These are phyloP conservation scores for Excalfactoria chinensis DNA, from an alignment of 2,113 vertebrate species.

Conservation along the genomic window DNA sequence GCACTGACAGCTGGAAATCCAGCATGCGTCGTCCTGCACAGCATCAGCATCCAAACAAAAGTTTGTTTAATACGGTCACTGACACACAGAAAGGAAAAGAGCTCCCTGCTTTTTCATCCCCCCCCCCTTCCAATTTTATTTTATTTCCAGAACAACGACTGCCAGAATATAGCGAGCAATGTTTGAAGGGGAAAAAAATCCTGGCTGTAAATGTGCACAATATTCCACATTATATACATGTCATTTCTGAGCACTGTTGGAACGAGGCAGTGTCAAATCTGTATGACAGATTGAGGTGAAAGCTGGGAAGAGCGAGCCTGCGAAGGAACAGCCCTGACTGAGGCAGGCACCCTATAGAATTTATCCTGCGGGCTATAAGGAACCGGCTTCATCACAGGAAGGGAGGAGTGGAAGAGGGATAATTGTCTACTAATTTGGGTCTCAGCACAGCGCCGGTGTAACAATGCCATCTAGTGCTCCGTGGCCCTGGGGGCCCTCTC, in stretches of 20 bases:
- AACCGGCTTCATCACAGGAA: conserved; percentile 72
- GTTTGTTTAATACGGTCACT: background rate
- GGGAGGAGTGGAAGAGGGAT: conserved; percentile 67
- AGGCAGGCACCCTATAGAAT: conserved; percentile 87
- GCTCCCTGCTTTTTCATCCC: background rate
- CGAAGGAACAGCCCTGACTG: conserved; percentile 87
- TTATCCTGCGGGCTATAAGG: conserved; percentile 86
- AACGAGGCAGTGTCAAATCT: conserved; percentile 98
- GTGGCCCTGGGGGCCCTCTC: background rate
- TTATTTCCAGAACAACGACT: conserved; percentile 43
- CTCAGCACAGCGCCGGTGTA: conserved; percentile 54
- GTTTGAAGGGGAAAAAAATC: conserved; percentile 75
- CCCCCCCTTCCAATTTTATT: background rate
- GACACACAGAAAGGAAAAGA: conserved; percentile 13
- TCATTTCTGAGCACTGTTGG: conserved; percentile 92
- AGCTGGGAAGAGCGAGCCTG: conserved; percentile 88
- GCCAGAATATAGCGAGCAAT: conserved; percentile 67
- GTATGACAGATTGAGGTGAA: conserved; percentile 99
- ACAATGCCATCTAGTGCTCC: conserved; percentile 84
- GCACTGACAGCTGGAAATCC: too few species aligned
- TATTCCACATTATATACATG: conserved; percentile 99
- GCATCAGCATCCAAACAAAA: conserved; percentile 29
- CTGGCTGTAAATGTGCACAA: conserved; percentile 97
- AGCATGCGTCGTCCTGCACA: background rate
- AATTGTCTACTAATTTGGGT: conserved; percentile 82